Percentiles rank a stretch among this genome's conserved stretches.
Evolutionary conservation across 2,888 invertebrate genomes (phyloP).

Genomic region (Pocota personata): DNA sequence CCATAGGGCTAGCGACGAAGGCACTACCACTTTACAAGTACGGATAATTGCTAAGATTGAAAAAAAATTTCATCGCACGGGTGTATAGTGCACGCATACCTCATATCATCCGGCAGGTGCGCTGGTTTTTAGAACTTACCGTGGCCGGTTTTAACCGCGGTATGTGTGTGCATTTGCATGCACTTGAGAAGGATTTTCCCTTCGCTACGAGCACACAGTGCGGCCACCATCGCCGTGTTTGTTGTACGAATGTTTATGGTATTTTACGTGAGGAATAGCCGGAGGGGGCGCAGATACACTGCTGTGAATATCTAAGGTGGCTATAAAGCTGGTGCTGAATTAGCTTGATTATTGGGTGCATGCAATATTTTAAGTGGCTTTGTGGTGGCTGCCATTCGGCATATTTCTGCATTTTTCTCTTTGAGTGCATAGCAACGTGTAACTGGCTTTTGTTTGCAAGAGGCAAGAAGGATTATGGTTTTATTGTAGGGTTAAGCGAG

Average conservation of each 20-base stretch:
- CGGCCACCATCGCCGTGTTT: too few relatives aligned
- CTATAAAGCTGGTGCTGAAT: slow-evolving; percentile 53
- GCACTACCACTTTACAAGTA: slow-evolving; percentile 9
- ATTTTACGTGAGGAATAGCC: slow-evolving; percentile 48
- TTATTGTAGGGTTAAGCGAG: slow-evolving; percentile 59
- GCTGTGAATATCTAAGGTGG: slow-evolving; percentile 32
- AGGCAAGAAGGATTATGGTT: slow-evolving; percentile 40
- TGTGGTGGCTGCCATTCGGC: slow-evolving; percentile 59
- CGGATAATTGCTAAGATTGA: slow-evolving; percentile 35
- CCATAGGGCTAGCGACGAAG: slow-evolving; percentile 20
- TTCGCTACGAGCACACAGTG: background rate
- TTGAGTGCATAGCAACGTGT: slow-evolving; percentile 27
- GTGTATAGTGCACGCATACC: slow-evolving; percentile 61
- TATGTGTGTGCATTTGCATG: slow-evolving; percentile 48
- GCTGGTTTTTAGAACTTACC: slow-evolving; percentile 19
- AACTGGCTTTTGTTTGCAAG: slow-evolving; percentile 35
- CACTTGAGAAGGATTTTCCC: slow-evolving; percentile 49
- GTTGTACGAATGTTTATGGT: slow-evolving; percentile 52
- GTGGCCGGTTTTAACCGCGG: slow-evolving; percentile 44
- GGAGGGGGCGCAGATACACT: background rate
- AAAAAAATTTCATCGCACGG: background rate
- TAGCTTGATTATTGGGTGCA: slow-evolving; percentile 73
- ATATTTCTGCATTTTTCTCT: slow-evolving; percentile 19
- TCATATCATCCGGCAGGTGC: slow-evolving; percentile 74
- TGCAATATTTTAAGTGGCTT: slow-evolving; percentile 64